A percentile compares a stretch with the other conserved stretches of the same genome.
These are phyloP conservation scores for Anneissia japonica DNA, from an alignment of 35 echinoderm and acorn worm genomes.

Conservation along the genomic window DNA sequence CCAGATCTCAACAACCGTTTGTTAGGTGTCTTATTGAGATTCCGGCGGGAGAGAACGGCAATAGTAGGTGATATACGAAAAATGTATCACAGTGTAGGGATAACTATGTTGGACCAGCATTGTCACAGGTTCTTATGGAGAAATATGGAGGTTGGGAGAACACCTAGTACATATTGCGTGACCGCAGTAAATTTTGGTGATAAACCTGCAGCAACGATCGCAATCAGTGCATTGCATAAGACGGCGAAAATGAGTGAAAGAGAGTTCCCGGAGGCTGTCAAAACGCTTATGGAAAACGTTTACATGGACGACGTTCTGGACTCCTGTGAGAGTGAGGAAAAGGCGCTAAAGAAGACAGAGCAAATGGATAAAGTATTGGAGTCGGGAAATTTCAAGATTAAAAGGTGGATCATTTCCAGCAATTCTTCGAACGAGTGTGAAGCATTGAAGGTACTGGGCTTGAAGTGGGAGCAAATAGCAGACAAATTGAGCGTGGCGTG, in stretches of 20 bases:
- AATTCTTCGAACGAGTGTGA: neutral
- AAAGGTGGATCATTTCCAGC: neutral
- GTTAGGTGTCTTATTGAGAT: neutral
- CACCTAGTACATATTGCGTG: too few relatives aligned
- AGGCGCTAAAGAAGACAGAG: neutral
- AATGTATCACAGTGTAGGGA: too few relatives aligned
- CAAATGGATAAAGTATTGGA: neutral
- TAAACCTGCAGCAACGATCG: neutral
- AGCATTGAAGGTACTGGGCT: neutral
- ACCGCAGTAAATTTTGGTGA: too few relatives aligned
- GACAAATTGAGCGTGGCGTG: neutral
- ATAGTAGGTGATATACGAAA: too few relatives aligned
- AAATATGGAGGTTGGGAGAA: too few relatives aligned
- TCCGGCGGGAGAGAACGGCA: too few relatives aligned
- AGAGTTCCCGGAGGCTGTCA: neutral
- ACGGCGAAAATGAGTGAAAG: neutral
- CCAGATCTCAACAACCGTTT: conserved; percentile 53
- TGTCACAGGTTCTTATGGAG: too few relatives aligned
- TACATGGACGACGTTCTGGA: conserved; percentile 20
- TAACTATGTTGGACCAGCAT: too few relatives aligned
- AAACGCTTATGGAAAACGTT: conserved; percentile 6
- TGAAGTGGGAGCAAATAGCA: neutral
- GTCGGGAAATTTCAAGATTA: neutral
- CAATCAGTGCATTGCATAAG: neutral
- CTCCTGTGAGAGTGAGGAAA: neutral